A percentile compares a stretch with the other conserved stretches of the same genome.
Evolutionary conservation across 2,113 vertebrate species (phyloP).

Genomic region (Corvus cornix): DNA sequence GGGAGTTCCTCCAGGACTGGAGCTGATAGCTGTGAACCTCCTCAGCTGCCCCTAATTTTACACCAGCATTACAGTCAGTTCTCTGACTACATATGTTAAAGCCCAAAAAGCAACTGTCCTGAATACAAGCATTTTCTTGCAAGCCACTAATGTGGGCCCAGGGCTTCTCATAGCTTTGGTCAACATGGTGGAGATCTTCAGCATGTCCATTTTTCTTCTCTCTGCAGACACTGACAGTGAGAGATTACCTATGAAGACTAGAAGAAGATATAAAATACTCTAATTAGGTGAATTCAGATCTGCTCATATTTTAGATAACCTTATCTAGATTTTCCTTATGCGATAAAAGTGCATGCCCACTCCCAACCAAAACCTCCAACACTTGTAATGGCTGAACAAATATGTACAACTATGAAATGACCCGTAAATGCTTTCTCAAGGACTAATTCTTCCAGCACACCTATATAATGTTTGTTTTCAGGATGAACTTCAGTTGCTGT

Average conservation of each 20-base stretch:
- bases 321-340: not conserved
- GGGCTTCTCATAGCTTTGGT: not conserved
- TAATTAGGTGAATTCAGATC: not conserved
- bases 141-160: not conserved
- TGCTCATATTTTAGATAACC: not conserved
- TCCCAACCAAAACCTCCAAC: not conserved
- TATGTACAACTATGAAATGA: not conserved
- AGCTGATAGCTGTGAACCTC: not conserved
- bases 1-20: not conserved
- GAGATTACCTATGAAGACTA: not conserved
- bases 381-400: not conserved
- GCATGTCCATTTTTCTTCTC: not conserved
- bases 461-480: constrained; percentile 34
- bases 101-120: not conserved
- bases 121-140: not conserved
- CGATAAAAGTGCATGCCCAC: not conserved
- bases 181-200: not conserved
- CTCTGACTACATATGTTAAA: not conserved
- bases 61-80: not conserved
- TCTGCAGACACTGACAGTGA: not conserved
- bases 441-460: constrained; percentile 25
- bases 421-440: constrained; percentile 37
- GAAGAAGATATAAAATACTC: not conserved
- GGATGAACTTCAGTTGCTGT: not conserved
- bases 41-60: not conserved